phyloP scores from a whole-genome alignment of 92 coral and sea anemone species.

The Palythoa heliodiscus region DNA sequence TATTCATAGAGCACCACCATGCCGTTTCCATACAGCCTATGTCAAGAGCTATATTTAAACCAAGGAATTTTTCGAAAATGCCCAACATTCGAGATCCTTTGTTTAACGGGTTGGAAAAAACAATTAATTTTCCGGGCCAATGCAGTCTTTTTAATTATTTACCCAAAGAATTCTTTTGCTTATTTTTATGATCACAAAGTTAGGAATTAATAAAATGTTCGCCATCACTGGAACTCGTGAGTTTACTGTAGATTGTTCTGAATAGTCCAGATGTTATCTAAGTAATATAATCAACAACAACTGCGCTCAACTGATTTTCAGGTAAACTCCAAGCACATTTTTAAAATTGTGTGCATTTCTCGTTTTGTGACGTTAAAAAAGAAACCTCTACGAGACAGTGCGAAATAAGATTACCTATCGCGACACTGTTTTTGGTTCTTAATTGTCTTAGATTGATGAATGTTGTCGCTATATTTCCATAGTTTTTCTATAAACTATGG shows the following conservation, averaged over 20 bases:
- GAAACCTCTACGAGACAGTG: slow-evolving; percentile 8
- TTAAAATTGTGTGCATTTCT: slow-evolving; percentile 25
- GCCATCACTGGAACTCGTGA: background rate
- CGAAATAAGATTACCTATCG: slow-evolving; percentile 1
- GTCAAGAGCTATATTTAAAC: slow-evolving; percentile 25
- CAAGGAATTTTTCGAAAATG: slow-evolving; percentile 33
- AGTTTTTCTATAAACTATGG: background rate
- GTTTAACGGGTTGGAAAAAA: slow-evolving; percentile 12
- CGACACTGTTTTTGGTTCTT: background rate
- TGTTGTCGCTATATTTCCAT: background rate
- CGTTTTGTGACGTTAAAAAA: slow-evolving; percentile 42
- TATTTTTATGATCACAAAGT: background rate
- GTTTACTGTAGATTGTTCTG: background rate
- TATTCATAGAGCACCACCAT: slow-evolving; percentile 26
- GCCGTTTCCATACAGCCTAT: slow-evolving; percentile 8
- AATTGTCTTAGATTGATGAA: background rate
- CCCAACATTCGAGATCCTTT: slow-evolving; percentile 28
- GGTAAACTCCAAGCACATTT: slow-evolving; percentile 29
- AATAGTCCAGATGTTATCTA: background rate
- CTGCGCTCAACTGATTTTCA: background rate
- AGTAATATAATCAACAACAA: background rate
- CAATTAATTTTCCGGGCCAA: slow-evolving; percentile 31
- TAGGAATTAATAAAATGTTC: background rate
- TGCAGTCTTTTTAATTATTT: background rate
- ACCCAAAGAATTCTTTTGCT: slow-evolving; percentile 7